phyloP scores from a whole-genome alignment of 2,888 invertebrate genomes.

The Gari tellinella region DNA sequence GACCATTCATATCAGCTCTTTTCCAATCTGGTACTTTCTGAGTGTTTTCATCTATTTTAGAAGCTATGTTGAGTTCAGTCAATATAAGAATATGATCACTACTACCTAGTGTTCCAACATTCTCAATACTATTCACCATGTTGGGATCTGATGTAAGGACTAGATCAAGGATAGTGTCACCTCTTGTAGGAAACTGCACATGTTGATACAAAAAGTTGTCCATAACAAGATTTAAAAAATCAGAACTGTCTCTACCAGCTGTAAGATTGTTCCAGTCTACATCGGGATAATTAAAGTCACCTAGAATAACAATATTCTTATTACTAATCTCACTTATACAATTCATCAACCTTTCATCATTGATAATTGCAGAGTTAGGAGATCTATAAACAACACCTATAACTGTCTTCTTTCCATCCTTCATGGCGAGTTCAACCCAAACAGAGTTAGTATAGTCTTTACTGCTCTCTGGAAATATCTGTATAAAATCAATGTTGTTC shows the following conservation, averaged over 20 bases:
- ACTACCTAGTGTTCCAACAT: slow-evolving; percentile 15
- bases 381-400: too few relatives aligned
- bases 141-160: slow-evolving; percentile 8
- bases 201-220: too few relatives aligned
- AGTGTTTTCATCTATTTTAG: background rate
- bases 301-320: slow-evolving; percentile 7
- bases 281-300: slow-evolving; percentile 13
- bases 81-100: slow-evolving; percentile 13
- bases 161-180: slow-evolving; percentile 4
- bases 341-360: slow-evolving; percentile 8
- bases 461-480: too few relatives aligned
- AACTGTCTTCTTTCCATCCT: too few relatives aligned
- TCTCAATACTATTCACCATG: slow-evolving; percentile 3
- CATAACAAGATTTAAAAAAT: too few relatives aligned
- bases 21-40: slow-evolving; percentile 21
- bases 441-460: too few relatives aligned
- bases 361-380: too few relatives aligned
- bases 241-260: background rate
- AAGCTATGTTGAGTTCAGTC: background rate
- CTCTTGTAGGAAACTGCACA: too few relatives aligned
- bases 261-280: background rate
- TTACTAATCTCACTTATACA: slow-evolving; percentile 13
- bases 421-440: too few relatives aligned
- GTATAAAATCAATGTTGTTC: too few relatives aligned
- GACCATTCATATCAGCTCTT: slow-evolving; percentile 7